phyloP scores from a whole-genome alignment of 2,113 vertebrate species.

The Leucopsar rothschildi region DNA sequence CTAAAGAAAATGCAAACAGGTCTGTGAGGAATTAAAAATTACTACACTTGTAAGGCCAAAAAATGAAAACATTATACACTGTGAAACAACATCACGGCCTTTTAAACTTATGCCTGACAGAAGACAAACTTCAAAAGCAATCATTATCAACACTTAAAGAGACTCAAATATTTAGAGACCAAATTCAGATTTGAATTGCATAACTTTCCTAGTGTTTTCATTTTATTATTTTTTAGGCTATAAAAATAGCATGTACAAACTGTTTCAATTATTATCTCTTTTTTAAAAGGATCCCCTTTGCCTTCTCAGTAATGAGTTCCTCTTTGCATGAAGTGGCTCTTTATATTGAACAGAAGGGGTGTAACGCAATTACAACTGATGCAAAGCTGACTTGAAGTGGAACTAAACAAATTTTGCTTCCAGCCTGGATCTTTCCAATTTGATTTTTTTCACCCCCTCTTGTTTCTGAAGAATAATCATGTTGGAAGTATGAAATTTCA shows the following conservation, averaged over 20 bases:
- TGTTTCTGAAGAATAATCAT: constrained; percentile 44
- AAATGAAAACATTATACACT: constrained; percentile 9
- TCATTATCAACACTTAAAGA: constrained; percentile 14
- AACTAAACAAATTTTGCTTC: constrained; percentile 62
- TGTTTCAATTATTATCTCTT: constrained; percentile 36
- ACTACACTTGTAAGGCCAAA: background rate
- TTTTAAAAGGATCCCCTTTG: constrained; percentile 1
- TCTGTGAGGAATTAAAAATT: constrained; percentile 44
- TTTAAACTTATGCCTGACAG: constrained; percentile 10
- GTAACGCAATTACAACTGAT: constrained; percentile 47
- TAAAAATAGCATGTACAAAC: background rate
- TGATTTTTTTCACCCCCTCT: constrained; percentile 23
- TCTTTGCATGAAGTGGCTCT: constrained; percentile 33
- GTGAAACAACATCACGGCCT: background rate
- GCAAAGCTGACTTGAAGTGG: constrained; percentile 61
- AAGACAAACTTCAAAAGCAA: constrained; percentile 52
- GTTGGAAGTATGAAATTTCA: constrained; percentile 26
- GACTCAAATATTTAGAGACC: background rate
- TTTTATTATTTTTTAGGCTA: constrained; percentile 37
- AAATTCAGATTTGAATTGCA: background rate
- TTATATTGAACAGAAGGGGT: constrained; percentile 27
- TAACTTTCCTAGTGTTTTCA: background rate
- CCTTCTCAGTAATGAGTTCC: constrained; percentile 31
- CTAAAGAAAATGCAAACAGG: background rate
- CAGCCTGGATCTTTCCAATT: constrained; percentile 28